These are phyloP conservation scores for Sylvia atricapilla DNA, from an alignment of 2,113 vertebrate species.

Conservation along the genomic window DNA sequence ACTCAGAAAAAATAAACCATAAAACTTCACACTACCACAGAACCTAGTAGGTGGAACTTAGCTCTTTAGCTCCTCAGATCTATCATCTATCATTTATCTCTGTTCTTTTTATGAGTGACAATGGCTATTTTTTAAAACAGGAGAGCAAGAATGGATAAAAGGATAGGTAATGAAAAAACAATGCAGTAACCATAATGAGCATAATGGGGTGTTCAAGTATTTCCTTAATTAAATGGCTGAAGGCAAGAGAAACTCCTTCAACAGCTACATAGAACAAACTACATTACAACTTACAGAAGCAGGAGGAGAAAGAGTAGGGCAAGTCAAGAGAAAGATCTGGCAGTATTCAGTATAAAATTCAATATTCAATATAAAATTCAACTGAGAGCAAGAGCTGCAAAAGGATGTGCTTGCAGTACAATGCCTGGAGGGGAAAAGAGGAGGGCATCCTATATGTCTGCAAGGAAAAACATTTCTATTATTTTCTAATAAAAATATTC, in stretches of 20 bases:
- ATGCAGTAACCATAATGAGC: neutral
- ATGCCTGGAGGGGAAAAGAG: neutral
- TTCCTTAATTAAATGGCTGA: neutral
- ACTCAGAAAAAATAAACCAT: neutral
- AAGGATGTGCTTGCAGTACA: neutral
- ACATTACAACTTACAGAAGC: neutral
- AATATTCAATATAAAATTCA: neutral
- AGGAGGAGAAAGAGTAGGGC: neutral
- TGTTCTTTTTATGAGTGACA: neutral
- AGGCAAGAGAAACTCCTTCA: neutral
- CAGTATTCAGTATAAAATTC: neutral
- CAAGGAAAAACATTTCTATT: neutral
- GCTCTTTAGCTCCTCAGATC: neutral
- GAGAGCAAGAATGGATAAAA: neutral
- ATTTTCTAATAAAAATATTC: neutral
- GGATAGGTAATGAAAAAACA: neutral
- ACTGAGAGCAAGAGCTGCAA: neutral
- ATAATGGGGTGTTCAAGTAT: neutral
- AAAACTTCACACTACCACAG: neutral
- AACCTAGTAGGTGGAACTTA: neutral
- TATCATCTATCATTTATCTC: neutral
- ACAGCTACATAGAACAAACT: neutral
- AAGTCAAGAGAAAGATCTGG: neutral
- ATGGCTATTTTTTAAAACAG: neutral
- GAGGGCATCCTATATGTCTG: neutral